Conservation (phyloP, 2,113 vertebrate species). For the Petrocephalus microphthalmus region DNA sequence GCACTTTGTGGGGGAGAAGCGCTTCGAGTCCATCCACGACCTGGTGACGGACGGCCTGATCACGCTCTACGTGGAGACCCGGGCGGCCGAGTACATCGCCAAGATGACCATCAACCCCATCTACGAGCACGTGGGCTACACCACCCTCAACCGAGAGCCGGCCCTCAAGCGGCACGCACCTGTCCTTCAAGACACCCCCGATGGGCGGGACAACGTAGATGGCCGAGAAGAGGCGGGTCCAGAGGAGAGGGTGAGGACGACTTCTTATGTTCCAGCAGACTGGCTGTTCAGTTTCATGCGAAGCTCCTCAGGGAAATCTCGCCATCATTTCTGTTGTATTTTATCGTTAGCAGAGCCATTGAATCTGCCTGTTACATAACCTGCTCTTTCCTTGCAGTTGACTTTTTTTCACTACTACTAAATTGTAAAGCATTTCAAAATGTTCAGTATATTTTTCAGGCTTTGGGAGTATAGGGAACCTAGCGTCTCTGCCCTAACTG, state of each 20-base stretch:
- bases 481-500: not conserved
- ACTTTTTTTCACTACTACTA: not conserved
- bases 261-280: not conserved
- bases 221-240: conserved; percentile 70
- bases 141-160: conserved; percentile 89
- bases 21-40: conserved; percentile 91
- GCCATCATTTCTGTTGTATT: not conserved
- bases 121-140: conserved; percentile 87
- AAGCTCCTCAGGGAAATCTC: not conserved
- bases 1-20: conserved; percentile 96
- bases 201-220: conserved; percentile 61
- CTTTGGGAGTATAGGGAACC: not conserved
- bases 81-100: conserved; percentile 94
- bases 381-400: not conserved
- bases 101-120: conserved; percentile 97
- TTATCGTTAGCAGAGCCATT: not conserved
- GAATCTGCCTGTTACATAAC: not conserved
- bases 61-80: conserved; percentile 93
- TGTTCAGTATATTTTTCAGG: not conserved
- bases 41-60: conserved; percentile 95
- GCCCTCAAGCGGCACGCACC: conserved; percentile 80
- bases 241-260: conserved; percentile 85
- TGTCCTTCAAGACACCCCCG: conserved; percentile 70
- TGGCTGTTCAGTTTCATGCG: not conserved
- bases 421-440: not conserved